phyloP scores from a whole-genome alignment of 1,140 invertebrate species.

The Lordiphosa clarofinis region DNA sequence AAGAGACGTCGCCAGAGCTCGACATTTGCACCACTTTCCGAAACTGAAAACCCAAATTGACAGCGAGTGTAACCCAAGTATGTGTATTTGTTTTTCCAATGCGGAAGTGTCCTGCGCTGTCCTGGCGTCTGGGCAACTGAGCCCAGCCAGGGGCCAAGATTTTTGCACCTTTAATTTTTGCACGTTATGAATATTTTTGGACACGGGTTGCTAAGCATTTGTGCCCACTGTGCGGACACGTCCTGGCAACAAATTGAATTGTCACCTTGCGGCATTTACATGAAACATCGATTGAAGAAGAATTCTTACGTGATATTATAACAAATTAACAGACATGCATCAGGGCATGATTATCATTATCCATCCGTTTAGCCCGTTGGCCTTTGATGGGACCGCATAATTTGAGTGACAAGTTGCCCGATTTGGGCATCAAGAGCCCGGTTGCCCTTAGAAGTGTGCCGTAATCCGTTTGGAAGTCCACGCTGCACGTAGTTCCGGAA shows the following conservation, averaged over 20 bases:
- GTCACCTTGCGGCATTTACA: conserved; percentile 66
- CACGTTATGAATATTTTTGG: conserved; percentile 19
- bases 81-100: conserved; percentile 11
- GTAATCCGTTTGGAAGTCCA: conserved; percentile 37
- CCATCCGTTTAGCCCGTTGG: conserved; percentile 22
- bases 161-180: conserved; percentile 24
- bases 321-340: conserved; percentile 60
- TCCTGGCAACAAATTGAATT: conserved; percentile 53
- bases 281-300: conserved; percentile 49
- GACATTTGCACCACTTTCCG: conserved; percentile 32
- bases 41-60: conserved; percentile 44
- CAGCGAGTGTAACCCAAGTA: conserved; percentile 24
- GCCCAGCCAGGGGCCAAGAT: conserved; percentile 30
- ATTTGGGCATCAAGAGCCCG: conserved; percentile 21
- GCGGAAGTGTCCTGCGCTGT: conserved; percentile 19
- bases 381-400: conserved; percentile 42
- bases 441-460: conserved; percentile 40
- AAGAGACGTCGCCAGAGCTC: conserved; percentile 17
- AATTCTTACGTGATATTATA: conserved; percentile 69
- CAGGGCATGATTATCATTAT: conserved; percentile 61
- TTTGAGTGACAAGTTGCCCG: conserved; percentile 50
- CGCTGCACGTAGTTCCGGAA: conserved; percentile 26
- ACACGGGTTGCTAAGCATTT: conserved; percentile 38
- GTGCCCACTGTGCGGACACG: conserved; percentile 40
- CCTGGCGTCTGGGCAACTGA: conserved; percentile 45